Percentiles rank a stretch among this genome's conserved stretches.
phyloP scores from a whole-genome alignment of 2,888 invertebrate species.

The Amaurobius ferox region DNA sequence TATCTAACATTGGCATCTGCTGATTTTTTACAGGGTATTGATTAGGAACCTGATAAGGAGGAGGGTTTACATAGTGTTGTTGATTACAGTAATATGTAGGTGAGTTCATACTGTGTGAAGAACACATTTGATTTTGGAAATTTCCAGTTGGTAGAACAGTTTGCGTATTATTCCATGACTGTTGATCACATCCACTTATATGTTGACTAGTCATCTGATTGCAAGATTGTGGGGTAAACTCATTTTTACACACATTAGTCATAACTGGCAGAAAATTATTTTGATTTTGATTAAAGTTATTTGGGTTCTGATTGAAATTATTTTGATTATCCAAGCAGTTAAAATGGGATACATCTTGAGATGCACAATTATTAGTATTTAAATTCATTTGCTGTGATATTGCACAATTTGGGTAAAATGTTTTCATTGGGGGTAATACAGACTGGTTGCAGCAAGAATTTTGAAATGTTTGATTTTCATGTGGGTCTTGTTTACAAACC shows the following conservation, averaged over 20 bases:
- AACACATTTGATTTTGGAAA: constrained; percentile 37
- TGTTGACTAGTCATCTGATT: constrained; percentile 46
- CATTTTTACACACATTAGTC: constrained; percentile 38
- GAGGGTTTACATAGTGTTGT: constrained; percentile 43
- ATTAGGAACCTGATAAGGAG: constrained; percentile 34
- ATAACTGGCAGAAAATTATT: constrained; percentile 5
- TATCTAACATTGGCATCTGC: constrained; percentile 16
- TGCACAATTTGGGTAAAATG: constrained; percentile 33
- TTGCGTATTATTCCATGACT: constrained; percentile 34
- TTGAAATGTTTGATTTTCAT: constrained; percentile 25
- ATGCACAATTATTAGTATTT: background rate
- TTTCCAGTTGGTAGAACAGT: constrained; percentile 16
- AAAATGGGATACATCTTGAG: constrained; percentile 6
- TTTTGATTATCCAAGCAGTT: constrained; percentile 34
- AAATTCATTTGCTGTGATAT: constrained; percentile 20
- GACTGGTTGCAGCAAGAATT: constrained; percentile 40
- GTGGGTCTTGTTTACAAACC: constrained; percentile 37
- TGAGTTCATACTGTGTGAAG: constrained; percentile 16
- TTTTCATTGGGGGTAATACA: background rate
- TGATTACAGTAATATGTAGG: constrained; percentile 39
- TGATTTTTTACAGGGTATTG: constrained; percentile 35
- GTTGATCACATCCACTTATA: constrained; percentile 17
- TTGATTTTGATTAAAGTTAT: constrained; percentile 37
- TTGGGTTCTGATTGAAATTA: constrained; percentile 38
- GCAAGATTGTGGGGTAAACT: constrained; percentile 41